These are phyloP conservation scores for Pseudonaja textilis DNA, from an alignment of 2,113 vertebrate genomes.

Conservation along the genomic window DNA sequence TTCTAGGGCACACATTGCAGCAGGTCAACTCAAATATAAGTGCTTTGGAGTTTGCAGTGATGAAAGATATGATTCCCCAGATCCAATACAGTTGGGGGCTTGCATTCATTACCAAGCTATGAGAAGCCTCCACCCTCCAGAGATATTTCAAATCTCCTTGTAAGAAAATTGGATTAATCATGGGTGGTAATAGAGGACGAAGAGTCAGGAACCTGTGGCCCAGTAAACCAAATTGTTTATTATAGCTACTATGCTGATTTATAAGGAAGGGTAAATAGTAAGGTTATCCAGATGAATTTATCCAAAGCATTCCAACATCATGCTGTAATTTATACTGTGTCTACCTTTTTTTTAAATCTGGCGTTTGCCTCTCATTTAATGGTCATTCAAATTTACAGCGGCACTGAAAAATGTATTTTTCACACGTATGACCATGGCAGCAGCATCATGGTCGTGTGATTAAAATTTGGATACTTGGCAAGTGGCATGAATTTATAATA, in stretches of 20 bases:
- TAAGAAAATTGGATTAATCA: neutral
- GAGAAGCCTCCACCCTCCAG: neutral
- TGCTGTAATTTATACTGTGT: neutral
- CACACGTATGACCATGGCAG: neutral
- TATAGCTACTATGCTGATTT: neutral
- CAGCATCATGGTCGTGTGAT: neutral
- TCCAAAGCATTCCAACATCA: neutral
- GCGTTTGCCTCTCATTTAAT: neutral
- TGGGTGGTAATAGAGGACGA: neutral
- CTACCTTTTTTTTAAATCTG: neutral
- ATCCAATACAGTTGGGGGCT: neutral
- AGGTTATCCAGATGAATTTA: neutral
- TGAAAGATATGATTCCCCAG: neutral
- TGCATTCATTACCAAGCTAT: neutral
- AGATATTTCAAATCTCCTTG: neutral
- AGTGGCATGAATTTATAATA: neutral
- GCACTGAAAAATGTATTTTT: neutral
- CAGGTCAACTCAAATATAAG: neutral
- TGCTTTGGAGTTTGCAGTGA: neutral
- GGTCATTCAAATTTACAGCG: neutral
- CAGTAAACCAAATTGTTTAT: neutral
- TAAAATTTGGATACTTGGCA: neutral
- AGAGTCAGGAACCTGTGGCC: neutral
- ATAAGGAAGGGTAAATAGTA: neutral
- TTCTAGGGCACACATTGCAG: neutral